Conservation (phyloP, 1,140 invertebrate genomes). For the Lucilia cuprina region DNA sequence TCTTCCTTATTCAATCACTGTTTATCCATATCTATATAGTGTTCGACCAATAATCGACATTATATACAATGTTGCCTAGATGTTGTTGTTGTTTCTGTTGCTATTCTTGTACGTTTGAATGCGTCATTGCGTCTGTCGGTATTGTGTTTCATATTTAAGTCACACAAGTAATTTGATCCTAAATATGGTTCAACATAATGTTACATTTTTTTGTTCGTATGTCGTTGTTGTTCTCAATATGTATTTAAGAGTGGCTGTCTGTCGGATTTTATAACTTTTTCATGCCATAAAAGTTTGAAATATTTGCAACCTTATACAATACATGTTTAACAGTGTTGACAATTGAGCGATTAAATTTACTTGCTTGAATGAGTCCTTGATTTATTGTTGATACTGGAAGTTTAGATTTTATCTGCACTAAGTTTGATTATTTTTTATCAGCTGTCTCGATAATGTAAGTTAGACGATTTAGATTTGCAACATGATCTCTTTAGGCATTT, state of each 20-base stretch:
- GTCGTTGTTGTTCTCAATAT: not conserved
- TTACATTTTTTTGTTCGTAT: not conserved
- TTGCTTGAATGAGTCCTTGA: no score
- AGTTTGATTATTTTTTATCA: no score
- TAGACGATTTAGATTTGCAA: no score
- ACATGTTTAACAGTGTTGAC: not conserved
- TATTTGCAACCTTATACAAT: not conserved
- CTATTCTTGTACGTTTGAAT: not conserved
- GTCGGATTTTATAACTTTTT: not conserved
- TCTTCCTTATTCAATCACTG: not conserved
- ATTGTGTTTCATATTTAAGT: conserved; percentile 33
- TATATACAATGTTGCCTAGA: not conserved
- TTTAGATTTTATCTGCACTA: no score
- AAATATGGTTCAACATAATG: conserved; percentile 26
- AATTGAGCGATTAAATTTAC: no score
- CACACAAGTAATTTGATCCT: conserved; percentile 32
- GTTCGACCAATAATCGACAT: not conserved
- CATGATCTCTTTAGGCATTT: no score
- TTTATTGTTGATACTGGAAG: not conserved
- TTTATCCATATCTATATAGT: not conserved
- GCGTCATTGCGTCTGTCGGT: conserved; percentile 31
- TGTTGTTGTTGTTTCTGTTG: not conserved
- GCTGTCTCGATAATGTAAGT: no score
- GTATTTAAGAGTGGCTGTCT: not conserved
- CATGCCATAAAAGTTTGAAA: not conserved